Evolutionary conservation across 2,113 vertebrate genomes (phyloP).

Genomic region (Microtus ochrogaster): DNA sequence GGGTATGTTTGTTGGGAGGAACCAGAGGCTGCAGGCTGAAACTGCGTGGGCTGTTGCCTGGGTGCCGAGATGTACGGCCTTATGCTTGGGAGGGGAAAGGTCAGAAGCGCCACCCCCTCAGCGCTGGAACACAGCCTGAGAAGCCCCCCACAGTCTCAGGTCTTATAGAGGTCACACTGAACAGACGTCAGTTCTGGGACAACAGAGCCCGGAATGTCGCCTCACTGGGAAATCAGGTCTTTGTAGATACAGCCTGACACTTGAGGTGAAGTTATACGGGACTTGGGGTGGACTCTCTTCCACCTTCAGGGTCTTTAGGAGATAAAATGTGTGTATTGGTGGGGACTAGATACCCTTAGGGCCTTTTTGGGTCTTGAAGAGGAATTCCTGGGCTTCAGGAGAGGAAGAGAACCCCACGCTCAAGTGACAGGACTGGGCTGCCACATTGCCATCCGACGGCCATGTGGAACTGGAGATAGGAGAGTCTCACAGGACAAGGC

Average conservation of each 20-base stretch:
- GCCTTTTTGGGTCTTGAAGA: background rate
- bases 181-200: rapidly evolving
- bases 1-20: background rate
- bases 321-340: background rate
- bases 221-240: background rate
- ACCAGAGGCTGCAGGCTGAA: background rate
- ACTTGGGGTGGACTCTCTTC: background rate
- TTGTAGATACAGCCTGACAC: background rate
- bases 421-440: background rate
- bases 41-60: background rate
- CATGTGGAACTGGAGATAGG: rapidly evolving
- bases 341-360: rapidly evolving
- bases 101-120: background rate
- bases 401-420: background rate
- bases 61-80: background rate
- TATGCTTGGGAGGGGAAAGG: background rate
- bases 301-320: background rate
- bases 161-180: too few species aligned
- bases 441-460: background rate
- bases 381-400: background rate
- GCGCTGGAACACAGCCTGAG: background rate
- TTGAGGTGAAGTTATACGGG: too few species aligned
- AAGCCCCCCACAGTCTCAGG: rapidly evolving
- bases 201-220: background rate
- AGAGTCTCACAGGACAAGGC: background rate